Evolutionary conservation across 2,888 invertebrate species (phyloP).

Genomic region (Sthenelais limicola): DNA sequence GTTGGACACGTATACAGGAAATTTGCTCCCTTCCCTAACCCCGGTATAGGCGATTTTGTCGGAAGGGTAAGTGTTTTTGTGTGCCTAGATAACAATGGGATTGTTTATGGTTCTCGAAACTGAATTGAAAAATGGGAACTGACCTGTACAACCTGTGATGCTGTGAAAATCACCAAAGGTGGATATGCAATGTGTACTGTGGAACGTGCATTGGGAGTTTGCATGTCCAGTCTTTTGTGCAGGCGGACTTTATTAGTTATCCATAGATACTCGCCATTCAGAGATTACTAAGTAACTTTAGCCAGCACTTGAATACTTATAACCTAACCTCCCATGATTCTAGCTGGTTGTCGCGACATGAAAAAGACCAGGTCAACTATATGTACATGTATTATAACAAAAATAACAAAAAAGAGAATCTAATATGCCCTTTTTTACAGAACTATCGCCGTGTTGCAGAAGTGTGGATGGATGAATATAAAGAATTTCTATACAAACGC

Average conservation of each 20-base stretch:
- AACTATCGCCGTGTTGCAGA: constrained; percentile 94
- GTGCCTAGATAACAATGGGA: neutral
- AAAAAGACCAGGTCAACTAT: too few relatives aligned
- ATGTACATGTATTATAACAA: neutral
- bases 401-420: neutral
- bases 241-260: too few relatives aligned
- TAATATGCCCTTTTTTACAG: constrained; percentile 71
- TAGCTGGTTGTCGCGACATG: too few relatives aligned
- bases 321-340: too few relatives aligned
- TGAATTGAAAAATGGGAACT: neutral
- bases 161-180: too few relatives aligned
- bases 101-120: neutral
- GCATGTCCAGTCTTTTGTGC: too few relatives aligned
- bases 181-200: too few relatives aligned
- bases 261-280: too few relatives aligned
- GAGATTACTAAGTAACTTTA: too few relatives aligned
- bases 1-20: constrained; percentile 85
- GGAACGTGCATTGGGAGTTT: too few relatives aligned
- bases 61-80: constrained; percentile 73
- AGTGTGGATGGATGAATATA: constrained; percentile 99
- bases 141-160: neutral
- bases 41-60: constrained; percentile 90
- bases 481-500: constrained; percentile 85
- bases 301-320: too few relatives aligned
- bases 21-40: constrained; percentile 84